Evolutionary conservation across 2,113 vertebrate genomes (phyloP).

Genomic region (Mesitornis unicolor): DNA sequence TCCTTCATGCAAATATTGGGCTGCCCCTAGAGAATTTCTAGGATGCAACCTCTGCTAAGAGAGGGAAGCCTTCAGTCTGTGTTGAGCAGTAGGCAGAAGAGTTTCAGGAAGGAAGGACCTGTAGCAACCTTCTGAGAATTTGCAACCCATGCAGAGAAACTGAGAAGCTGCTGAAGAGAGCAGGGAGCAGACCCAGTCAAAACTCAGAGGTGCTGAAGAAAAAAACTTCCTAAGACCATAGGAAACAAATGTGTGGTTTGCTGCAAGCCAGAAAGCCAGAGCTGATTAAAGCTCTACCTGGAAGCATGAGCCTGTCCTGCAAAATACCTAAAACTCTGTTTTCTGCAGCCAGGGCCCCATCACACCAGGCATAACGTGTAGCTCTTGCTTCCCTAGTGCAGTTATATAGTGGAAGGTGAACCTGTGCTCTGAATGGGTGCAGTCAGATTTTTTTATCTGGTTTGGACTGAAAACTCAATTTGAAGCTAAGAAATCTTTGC

Average conservation of each 20-base stretch:
- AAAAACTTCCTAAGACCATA: background rate
- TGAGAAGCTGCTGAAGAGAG: background rate
- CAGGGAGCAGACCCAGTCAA: background rate
- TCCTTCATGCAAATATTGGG: background rate
- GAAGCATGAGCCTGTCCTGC: background rate
- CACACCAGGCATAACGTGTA: background rate
- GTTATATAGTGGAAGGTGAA: accelerated
- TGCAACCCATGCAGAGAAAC: background rate
- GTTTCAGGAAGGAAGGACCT: background rate
- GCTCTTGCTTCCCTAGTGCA: accelerated
- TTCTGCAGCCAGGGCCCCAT: background rate
- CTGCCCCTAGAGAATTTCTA: background rate
- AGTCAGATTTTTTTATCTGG: background rate
- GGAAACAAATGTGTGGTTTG: background rate
- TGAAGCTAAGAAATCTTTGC: background rate
- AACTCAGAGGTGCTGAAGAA: background rate
- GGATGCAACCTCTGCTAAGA: background rate
- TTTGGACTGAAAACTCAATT: background rate
- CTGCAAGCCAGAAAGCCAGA: background rate
- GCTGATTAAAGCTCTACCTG: background rate
- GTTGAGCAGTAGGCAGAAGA: background rate
- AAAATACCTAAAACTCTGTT: background rate
- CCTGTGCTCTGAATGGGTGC: background rate
- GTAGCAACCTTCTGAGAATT: background rate
- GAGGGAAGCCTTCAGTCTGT: background rate